phyloP scores from a whole-genome alignment of 2,888 invertebrate genomes.

The Phyllotreta striolata region DNA sequence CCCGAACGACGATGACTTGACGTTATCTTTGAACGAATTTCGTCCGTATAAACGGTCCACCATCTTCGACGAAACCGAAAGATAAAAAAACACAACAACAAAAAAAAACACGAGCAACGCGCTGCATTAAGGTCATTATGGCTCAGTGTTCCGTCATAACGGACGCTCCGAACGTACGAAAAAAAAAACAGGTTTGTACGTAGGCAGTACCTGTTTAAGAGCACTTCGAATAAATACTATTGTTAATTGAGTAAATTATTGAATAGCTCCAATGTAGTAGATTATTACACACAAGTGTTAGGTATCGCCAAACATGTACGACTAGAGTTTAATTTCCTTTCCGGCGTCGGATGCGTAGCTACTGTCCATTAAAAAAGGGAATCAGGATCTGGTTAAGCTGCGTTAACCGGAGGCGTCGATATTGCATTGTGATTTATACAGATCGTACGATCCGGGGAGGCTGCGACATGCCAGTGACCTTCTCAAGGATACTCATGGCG shows the following conservation, averaged over 20 bases:
- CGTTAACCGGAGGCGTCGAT: slow-evolving; percentile 53
- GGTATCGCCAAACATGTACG: not conserved
- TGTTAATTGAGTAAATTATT: too few species aligned
- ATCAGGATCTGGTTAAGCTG: slow-evolving; percentile 41
- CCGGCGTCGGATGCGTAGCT: not conserved
- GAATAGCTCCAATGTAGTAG: not conserved
- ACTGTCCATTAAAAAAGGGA: slow-evolving; percentile 25
- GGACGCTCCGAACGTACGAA: not conserved
- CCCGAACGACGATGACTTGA: slow-evolving; percentile 34
- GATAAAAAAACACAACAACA: too few species aligned
- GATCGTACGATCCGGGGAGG: slow-evolving; percentile 52
- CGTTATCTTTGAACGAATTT: slow-evolving; percentile 21
- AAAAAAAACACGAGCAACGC: slow-evolving; percentile 26
- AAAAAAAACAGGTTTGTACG: too few species aligned
- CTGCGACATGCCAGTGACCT: slow-evolving; percentile 59
- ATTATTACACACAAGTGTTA: not conserved
- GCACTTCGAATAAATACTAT: too few species aligned
- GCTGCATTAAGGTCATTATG: slow-evolving; percentile 17
- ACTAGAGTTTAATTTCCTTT: not conserved
- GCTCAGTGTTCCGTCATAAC: slow-evolving; percentile 4
- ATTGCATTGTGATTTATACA: slow-evolving; percentile 52
- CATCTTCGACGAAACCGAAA: slow-evolving; percentile 4
- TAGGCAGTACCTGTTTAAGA: too few species aligned
- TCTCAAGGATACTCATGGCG: slow-evolving; percentile 55
- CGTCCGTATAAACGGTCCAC: slow-evolving; percentile 29